Base-by-base conservation (phyloP, 1,140 invertebrate genomes). In the Brachionus sp. region DNA sequence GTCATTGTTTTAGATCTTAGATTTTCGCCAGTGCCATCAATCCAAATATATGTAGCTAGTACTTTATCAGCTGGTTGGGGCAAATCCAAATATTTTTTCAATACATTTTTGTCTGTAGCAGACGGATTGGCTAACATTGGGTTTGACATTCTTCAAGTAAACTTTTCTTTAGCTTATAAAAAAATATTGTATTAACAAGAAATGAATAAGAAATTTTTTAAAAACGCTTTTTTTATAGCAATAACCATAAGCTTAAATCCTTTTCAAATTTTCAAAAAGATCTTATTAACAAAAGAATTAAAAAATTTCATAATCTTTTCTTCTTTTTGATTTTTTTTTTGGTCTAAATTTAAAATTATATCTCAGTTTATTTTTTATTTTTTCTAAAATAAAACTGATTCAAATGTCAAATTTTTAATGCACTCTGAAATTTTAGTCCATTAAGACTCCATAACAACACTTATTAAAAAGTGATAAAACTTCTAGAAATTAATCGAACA, bases 1-100 rank as follows among this genome's bases (percentile, higher is more conserved):
- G 95, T 97, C 84, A 93, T 91, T 13, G 95, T 95, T 88, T 98
- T 98, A 86, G 92, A 92, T 83, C 96, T 90, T 3, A 97, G 86
- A 84, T 93, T 91, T 88, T 97, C 95, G 1, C 95, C 95, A 1
- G 93, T 94, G 3, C 96, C 96, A 88, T 98, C 96, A 84, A 98
- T 95, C 96, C 96, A 98, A 44, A 98, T 92, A 89, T 98, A 98
- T 6, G 83, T 84, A 2, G 82, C 82, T 42, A 83, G 33, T n/a
- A 70, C 25, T 64, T 29, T 75, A 62, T 83, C 42, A 39, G 25
- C 35, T 37, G 82, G 82, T 53, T 73, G 64, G 19, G 66, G 66
- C 13, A 83, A 44, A 16, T 83, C 68, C 25, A 83, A 64, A 16
- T 75, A 83, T n/a, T 64, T 64, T 19, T 70, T 70, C 6, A 83